Base-by-base conservation (phyloP, 2,113 vertebrate species). In the Bungarus multicinctus region DNA sequence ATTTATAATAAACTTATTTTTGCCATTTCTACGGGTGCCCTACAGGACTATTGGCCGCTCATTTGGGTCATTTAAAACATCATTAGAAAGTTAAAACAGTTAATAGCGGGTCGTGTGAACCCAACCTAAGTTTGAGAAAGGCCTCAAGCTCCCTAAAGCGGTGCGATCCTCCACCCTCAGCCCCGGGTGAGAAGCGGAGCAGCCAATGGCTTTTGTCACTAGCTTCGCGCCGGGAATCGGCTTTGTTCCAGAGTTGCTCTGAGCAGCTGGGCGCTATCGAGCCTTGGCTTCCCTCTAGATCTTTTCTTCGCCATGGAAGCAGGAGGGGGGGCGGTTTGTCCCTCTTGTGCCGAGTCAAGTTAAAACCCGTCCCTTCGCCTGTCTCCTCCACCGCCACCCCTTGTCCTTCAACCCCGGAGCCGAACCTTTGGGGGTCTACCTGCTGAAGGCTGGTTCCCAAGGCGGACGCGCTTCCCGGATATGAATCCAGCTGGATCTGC, bases 311-410 rank as follows among this genome's bases (percentile, higher is more conserved):
- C 45, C 45, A n/a, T 16, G 81, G 53, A 86, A 47, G 25, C 22
- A 57, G 9, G 5, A 55, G 74, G 25, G 14, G 2, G 43, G 2
- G 12, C 0, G 64, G 6, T 54, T 50, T 23, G 1, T 57, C 52
- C 58, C 86, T 0, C 12, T 47, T 91, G 10, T 47, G 81, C 43
- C 2, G 81, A 92, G 94, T 91, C 95, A 94, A 94, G 81, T 91
- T 50, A 91, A 0, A 0, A 5, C 22, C 43, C 50, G 3, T 20
- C 7, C n/a, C 39, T 60, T 60, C 25, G 25, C 5, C 64, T 25
- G 20, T 2, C 22, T 6, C 22, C 53, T 4, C 53, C 16, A 53
- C 55, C 54, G 3, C 55, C 54, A 50, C 25, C 3, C n/a, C 12
- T 25, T 53, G 52, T 20, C 69, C n/a, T 7, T 39, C 34, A 53